phyloP scores from a whole-genome alignment of 2,888 invertebrate species.

The Linhomoeus sp. region DNA sequence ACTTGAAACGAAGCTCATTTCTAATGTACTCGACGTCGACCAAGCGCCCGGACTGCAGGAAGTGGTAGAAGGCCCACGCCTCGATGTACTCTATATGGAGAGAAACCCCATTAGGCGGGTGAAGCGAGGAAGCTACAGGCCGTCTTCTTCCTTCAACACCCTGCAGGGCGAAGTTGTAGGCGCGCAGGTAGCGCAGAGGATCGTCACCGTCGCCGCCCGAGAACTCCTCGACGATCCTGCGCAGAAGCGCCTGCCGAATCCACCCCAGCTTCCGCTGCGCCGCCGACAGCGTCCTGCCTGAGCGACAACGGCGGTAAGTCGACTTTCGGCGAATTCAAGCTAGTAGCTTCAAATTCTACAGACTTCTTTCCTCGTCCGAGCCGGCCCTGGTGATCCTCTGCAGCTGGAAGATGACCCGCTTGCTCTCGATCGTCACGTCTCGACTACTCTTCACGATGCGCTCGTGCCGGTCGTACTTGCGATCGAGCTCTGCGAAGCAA shows the following conservation, averaged over 20 bases:
- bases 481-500: constrained; percentile 38
- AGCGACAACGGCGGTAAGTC: too few relatives aligned
- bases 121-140: too few relatives aligned
- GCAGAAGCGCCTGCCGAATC: constrained; percentile 43
- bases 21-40: neutral
- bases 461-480: constrained; percentile 61
- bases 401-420: constrained; percentile 62
- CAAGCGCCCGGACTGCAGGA: neutral
- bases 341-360: too few relatives aligned
- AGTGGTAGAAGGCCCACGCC: neutral
- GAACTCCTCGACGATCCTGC: constrained; percentile 48
- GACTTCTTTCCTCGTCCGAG: too few relatives aligned
- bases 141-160: too few relatives aligned
- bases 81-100: constrained; percentile 1
- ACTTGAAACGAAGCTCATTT: constrained; percentile 1
- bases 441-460: constrained; percentile 56
- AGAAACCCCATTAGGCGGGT: too few relatives aligned
- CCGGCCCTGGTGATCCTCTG: constrained; percentile 43
- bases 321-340: too few relatives aligned
- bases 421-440: constrained; percentile 72
- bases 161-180: constrained; percentile 42
- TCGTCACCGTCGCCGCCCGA: constrained; percentile 50
- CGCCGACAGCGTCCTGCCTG: neutral
- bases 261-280: constrained; percentile 43
- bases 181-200: constrained; percentile 45